phyloP scores from a whole-genome alignment of 2,797 vertebrate genomes.

The Saxicola maurus region DNA sequence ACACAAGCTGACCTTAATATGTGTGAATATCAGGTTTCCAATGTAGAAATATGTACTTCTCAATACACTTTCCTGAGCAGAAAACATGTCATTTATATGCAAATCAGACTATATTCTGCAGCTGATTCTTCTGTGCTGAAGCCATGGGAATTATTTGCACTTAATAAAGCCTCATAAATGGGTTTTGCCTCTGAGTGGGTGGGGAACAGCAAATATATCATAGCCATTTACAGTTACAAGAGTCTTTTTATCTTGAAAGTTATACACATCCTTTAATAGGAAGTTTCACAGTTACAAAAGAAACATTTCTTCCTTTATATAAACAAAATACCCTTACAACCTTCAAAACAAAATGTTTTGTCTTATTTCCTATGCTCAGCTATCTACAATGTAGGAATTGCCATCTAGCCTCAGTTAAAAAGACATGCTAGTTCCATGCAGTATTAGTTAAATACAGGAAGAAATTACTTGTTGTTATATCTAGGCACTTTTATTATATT shows the following conservation, averaged over 20 bases:
- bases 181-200: slow-evolving; percentile 69
- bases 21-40: slow-evolving; percentile 69
- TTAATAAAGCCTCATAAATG: slow-evolving; percentile 81
- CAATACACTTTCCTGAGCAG: slow-evolving; percentile 73
- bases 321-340: slow-evolving; percentile 36
- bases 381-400: neutral
- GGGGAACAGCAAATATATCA: slow-evolving; percentile 59
- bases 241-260: slow-evolving; percentile 69
- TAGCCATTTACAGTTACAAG: slow-evolving; percentile 69
- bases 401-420: neutral
- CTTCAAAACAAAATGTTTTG: neutral
- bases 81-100: slow-evolving; percentile 82
- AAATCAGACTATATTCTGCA: slow-evolving; percentile 73
- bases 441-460: neutral
- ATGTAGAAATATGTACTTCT: slow-evolving; percentile 72
- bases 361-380: neutral
- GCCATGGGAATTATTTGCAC: slow-evolving; percentile 78
- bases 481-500: neutral
- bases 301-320: slow-evolving; percentile 50
- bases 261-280: slow-evolving; percentile 60
- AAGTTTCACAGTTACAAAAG: slow-evolving; percentile 65
- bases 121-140: slow-evolving; percentile 70
- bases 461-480: neutral
- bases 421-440: neutral
- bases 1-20: slow-evolving; percentile 69